Conservation (phyloP, 2,797 vertebrate genomes). For the Falco rusticolus region DNA sequence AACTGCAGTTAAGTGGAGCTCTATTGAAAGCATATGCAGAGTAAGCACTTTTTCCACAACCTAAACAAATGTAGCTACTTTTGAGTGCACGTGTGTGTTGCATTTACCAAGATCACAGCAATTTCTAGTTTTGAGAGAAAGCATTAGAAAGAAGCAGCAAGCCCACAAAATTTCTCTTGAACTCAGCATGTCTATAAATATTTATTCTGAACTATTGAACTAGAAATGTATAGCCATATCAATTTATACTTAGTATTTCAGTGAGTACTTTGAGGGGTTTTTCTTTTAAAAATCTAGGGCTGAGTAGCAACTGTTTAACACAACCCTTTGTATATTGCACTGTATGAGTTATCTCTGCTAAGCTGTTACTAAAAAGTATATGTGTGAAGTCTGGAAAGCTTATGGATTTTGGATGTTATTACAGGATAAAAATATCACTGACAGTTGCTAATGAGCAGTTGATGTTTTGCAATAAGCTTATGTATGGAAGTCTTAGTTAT, state of each 20-base stretch:
- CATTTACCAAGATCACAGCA: conserved; percentile 18
- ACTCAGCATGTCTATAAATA: conserved; percentile 37
- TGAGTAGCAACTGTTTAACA: neutral
- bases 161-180: conserved; percentile 34
- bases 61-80: conserved; percentile 21
- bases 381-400: neutral
- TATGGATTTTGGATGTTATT: neutral
- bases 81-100: neutral
- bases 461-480: neutral
- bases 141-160: neutral
- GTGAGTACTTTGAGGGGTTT: neutral
- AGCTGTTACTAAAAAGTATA: neutral
- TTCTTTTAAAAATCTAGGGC: neutral
- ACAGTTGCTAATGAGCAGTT: neutral
- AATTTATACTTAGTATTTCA: conserved; percentile 24
- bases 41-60: conserved; percentile 23
- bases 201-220: conserved; percentile 37
- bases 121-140: conserved; percentile 47
- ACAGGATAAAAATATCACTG: neutral
- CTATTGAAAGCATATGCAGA: conserved; percentile 75
- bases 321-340: neutral
- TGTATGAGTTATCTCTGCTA: neutral
- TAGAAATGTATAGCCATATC: neutral
- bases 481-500: neutral
- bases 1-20: conserved; percentile 65